Evolutionary conservation across 2,888 invertebrate genomes (phyloP), one percentile per base, ranked within the genome.

Genomic region (Campoletis raptor): DNA sequence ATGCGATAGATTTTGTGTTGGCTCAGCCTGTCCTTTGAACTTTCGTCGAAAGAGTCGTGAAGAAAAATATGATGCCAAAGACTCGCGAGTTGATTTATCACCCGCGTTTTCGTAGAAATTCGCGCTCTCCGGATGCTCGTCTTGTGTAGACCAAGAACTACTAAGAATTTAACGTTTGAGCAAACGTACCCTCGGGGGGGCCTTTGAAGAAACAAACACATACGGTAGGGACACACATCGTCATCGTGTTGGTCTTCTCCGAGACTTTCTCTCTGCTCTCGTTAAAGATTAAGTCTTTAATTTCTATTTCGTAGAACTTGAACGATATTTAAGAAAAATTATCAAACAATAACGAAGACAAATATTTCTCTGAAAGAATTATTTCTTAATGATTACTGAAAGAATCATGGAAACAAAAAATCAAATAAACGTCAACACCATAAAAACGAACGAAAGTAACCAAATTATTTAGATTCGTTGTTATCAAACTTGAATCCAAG

Each of bases 131-230:
- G 83, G 81, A 83, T 83, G 86, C 81, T 83, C 52, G 67, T 21
- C 40, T 37, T 6, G 52, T 40, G 48, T 37, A 54, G 40, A 48
- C 54, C 54, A 52, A 48, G 66, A 69, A 74, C 30, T 86, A 86
- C 86, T 48, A 76, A 85, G 87, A 87, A 88, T 83, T 86, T 72
- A 80, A 86, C 70, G 82, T 76, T 77, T 76, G 74, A 42, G 80
- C 48, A 57, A 85, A 85, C 74, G 74, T 78, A 78, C 81, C 81
- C 81, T 70, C 69, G 24, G 57, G 64, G 45, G 74, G 85, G 85
- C 81, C 82, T 89, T 88, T 89, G 85, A 88, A 89, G 86, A 89
- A 89, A 89, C 89, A 89, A 89, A 88, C 88, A 79, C 77, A 83
- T 40, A 48, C 81, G 73, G 67, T 40, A 18, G 24, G 37, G 69